Percentiles rank a stretch among this genome's conserved stretches.
Conservation (phyloP, 2,113 vertebrate species). For the Vidua chalybeata region DNA sequence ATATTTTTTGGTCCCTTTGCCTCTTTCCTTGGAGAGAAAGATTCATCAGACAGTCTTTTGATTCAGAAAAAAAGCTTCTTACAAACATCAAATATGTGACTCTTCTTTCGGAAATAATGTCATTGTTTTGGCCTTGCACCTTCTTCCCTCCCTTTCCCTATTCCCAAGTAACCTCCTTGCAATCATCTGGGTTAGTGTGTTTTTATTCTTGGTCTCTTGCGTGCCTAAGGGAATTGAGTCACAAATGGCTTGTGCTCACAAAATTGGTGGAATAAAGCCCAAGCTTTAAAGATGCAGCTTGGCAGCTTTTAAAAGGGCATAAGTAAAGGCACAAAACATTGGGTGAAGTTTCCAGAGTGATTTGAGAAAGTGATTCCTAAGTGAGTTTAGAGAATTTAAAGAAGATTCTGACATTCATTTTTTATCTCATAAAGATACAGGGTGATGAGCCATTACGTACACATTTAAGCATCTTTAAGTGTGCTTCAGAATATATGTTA, state of each 20-base stretch:
- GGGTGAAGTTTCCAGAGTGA: not conserved
- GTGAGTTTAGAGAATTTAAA: conserved; percentile 18
- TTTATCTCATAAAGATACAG: not conserved
- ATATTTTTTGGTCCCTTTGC: not conserved
- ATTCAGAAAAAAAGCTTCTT: not conserved
- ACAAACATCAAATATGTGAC: not conserved
- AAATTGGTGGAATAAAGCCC: conserved; percentile 30
- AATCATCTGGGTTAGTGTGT: not conserved
- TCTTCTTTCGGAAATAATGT: not conserved
- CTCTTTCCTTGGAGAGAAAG: not conserved
- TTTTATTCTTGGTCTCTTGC: conserved; percentile 3
- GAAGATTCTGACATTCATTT: conserved; percentile 9
- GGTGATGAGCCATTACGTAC: not conserved
- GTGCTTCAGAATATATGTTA: not conserved
- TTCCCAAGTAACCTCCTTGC: not conserved
- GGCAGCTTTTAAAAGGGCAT: conserved; percentile 37
- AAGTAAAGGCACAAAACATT: conserved; percentile 32
- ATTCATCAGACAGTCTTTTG: not conserved
- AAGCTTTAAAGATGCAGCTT: conserved; percentile 20
- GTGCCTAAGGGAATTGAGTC: not conserved
- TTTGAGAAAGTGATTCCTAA: conserved; percentile 13
- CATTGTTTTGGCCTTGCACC: not conserved
- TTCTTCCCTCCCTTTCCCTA: not conserved
- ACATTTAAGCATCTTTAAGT: not conserved
- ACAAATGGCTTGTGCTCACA: conserved; percentile 26